Percentiles rank a stretch among this genome's conserved stretches.
These are phyloP conservation scores for Paguma larvata DNA, from an alignment of 2,797 vertebrate species.

Conservation along the genomic window DNA sequence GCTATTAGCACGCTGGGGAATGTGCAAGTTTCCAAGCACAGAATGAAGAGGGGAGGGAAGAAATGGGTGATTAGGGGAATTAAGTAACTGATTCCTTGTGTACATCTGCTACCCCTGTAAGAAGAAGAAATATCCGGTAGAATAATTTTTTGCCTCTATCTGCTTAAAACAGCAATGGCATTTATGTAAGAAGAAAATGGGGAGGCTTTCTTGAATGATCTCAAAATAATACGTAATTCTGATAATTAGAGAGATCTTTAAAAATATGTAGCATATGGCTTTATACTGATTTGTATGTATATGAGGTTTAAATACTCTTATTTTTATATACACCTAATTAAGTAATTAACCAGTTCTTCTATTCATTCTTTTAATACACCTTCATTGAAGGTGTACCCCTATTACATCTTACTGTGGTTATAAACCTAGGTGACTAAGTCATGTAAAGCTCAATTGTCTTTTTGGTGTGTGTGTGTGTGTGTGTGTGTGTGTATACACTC, in stretches of 20 bases:
- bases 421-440: background rate
- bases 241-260: background rate
- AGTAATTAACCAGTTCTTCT: conserved; percentile 32
- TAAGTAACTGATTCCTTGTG: conserved; percentile 75
- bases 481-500: background rate
- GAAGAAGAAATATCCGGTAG: conserved; percentile 72
- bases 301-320: conserved; percentile 29
- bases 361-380: conserved; percentile 27
- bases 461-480: background rate
- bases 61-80: conserved; percentile 79
- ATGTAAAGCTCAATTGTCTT: background rate
- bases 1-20: conserved; percentile 74
- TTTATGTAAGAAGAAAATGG: background rate
- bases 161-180: conserved; percentile 69
- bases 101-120: conserved; percentile 68
- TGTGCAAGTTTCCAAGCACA: conserved; percentile 64
- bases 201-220: background rate
- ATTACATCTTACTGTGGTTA: background rate
- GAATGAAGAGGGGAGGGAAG: conserved; percentile 77
- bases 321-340: background rate
- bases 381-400: background rate
- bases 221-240: conserved; percentile 28
- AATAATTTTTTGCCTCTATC: conserved; percentile 74
- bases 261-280: background rate
- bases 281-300: background rate